phyloP scores from a whole-genome alignment of 2,797 vertebrate genomes.

The Siniperca undulata region DNA sequence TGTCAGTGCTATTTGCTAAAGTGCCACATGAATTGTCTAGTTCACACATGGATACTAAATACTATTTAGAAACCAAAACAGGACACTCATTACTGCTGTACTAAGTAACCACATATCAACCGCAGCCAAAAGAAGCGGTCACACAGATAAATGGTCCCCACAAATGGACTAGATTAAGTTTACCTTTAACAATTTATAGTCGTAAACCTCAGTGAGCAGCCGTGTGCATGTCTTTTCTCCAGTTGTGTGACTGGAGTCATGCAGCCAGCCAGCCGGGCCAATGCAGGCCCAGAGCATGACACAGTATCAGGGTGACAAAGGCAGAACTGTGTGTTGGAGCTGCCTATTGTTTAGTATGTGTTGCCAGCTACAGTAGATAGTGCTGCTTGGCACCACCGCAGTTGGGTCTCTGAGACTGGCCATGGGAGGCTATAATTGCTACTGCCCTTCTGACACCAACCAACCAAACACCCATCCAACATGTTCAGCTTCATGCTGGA shows the following conservation, averaged over 20 bases:
- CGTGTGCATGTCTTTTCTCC: conserved; percentile 11
- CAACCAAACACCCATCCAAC: conserved; percentile 2
- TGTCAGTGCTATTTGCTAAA: background rate
- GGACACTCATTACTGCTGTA: background rate
- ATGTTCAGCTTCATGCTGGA: background rate
- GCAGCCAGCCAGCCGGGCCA: conserved; percentile 11
- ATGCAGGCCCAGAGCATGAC: conserved; percentile 39
- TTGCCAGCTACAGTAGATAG: conserved; percentile 69
- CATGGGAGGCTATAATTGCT: conserved; percentile 19
- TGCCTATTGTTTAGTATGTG: conserved; percentile 72
- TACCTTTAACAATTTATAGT: conserved; percentile 14
- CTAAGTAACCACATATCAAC: conserved; percentile 1
- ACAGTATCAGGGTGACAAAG: conserved; percentile 62
- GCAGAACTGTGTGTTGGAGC: conserved; percentile 63
- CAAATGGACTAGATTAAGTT: conserved; percentile 4
- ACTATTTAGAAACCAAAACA: conserved; percentile 46
- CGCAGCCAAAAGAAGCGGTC: background rate
- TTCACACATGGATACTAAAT: conserved; percentile 9
- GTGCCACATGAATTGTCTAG: background rate
- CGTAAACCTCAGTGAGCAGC: conserved; percentile 3
- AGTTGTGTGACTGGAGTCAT: conserved; percentile 38
- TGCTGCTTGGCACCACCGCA: conserved; percentile 71
- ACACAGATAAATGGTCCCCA: background rate
- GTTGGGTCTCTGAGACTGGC: conserved; percentile 35
- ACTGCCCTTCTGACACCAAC: conserved; percentile 22